Percentiles rank a stretch among this genome's conserved stretches.
phyloP scores from a whole-genome alignment of 2,888 invertebrate species.

The Caenorhabditis sp. region DNA sequence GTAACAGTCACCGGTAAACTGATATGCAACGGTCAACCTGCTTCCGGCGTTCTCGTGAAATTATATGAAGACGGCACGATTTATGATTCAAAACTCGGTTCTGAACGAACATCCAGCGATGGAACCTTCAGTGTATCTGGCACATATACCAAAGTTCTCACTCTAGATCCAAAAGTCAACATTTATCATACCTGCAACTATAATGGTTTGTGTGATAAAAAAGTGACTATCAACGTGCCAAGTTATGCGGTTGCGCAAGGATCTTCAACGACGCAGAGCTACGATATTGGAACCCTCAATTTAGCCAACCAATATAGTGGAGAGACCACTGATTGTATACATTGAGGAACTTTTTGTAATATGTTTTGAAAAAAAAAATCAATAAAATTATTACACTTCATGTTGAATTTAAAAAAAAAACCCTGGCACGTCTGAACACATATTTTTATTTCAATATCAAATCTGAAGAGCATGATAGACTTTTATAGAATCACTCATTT shows the following conservation, averaged over 20 bases:
- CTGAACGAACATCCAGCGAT: constrained; percentile 14
- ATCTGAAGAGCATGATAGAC: no score
- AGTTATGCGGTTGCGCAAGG: constrained; percentile 28
- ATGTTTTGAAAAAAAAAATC: no score
- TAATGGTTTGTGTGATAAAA: constrained; percentile 34
- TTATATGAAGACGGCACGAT: constrained; percentile 39
- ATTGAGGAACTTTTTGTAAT: no score
- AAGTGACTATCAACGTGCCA: constrained; percentile 34
- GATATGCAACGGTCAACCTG: constrained; percentile 30
- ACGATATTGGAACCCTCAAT: constrained; percentile 40
- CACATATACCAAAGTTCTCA: constrained; percentile 27
- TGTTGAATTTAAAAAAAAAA: no score
- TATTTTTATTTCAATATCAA: no score
- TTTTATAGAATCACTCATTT: no score
- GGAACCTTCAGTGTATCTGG: constrained; percentile 31
- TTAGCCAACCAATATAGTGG: constrained; percentile 37
- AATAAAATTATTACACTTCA: no score
- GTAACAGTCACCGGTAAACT: constrained; percentile 32
- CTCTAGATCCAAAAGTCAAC: constrained; percentile 33
- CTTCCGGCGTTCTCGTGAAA: constrained; percentile 20
- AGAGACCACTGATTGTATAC: constrained; percentile 38
- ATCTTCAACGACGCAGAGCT: constrained; percentile 16
- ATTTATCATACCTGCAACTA: constrained; percentile 38
- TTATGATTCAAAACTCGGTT: constrained; percentile 29
- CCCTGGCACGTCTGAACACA: not conserved